These are phyloP conservation scores for Lasioglossum calceatum DNA, from an alignment of 2,888 invertebrate species.

Conservation along the genomic window DNA sequence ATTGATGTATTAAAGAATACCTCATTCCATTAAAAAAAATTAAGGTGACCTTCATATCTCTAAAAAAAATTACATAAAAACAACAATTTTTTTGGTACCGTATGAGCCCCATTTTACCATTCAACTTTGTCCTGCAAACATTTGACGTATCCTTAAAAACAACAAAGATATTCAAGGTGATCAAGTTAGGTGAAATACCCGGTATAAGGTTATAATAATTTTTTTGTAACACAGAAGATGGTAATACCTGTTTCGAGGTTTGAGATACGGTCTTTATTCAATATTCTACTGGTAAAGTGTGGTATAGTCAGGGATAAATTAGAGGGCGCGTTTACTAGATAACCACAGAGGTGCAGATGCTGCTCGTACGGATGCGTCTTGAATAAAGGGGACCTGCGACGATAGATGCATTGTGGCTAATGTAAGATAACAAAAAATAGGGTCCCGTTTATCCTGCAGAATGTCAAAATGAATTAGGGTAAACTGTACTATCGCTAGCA, in stretches of 20 bases:
- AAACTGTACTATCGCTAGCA: too few species aligned
- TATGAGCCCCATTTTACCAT: too few species aligned
- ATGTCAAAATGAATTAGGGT: background rate
- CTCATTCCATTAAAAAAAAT: too few species aligned
- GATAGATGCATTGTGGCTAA: background rate
- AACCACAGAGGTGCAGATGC: background rate
- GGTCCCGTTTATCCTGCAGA: background rate
- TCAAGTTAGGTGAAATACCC: too few species aligned
- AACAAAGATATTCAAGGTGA: too few species aligned
- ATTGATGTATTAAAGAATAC: too few species aligned
- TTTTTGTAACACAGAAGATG: background rate
- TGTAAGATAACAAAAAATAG: background rate
- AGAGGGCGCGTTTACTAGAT: background rate
- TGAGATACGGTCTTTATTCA: background rate
- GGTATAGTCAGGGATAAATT: slow-evolving; percentile 6
- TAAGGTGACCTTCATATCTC: too few species aligned
- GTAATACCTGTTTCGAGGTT: background rate
- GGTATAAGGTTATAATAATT: background rate
- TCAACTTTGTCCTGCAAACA: too few species aligned
- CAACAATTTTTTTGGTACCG: too few species aligned
- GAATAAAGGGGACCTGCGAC: background rate
- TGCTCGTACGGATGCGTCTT: background rate
- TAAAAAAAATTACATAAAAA: too few species aligned
- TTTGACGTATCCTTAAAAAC: too few species aligned
- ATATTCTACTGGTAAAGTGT: slow-evolving; percentile 1